Evolutionary conservation across 2,113 vertebrate species (phyloP), one percentile per base, ranked within the genome.

Genomic region (Gasterosteus aculeatus): DNA sequence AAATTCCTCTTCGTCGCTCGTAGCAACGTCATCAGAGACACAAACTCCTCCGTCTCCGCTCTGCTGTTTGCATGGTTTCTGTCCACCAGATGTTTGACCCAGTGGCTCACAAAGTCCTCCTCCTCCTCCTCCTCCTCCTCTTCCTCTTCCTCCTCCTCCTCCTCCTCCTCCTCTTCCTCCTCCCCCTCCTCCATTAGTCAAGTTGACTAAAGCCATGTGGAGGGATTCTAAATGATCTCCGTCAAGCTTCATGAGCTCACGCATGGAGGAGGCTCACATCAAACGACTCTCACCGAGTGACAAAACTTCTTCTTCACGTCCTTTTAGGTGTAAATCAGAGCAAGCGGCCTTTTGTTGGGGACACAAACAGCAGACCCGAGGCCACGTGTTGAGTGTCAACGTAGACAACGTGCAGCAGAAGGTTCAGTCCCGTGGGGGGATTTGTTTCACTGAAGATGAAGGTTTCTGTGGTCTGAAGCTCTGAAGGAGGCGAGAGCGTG

Each of bases 1-100:
- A 42, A 64, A 90, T 90, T 85, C 86, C 85, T 82, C n/a, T 19
- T 65, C 69, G 54, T 22, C 57, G 15, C 78, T 82, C 87, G n/a
- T 67, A 53, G 87, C 89, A 87, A 88, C 87, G 16, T 85, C 72
- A 46, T 35, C 66, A 15, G 41, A 10, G 8, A 57, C 51, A 39
- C 63, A 64, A 51, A 75, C 54, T 5, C 1, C 14, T 46, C 61
- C 2, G 11, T 5, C 4, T 12, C 14, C 2, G 38, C 42, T 39
- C 47, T 33, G 42, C 63, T 3, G 26, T 80, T 69, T 75, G 61
- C 72, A 66, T 44, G 66, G 78, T 65, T 56, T 66, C 60, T 62
- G 54, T 35, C 77, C 1, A 4, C 31, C 10, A 39, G 26, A 11
- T 1, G 57, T 63, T 49, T n/a, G 59, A 46, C 35, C 33, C 69